Base-by-base conservation (phyloP, 2,888 invertebrate genomes). In the Anthophora plumipes region DNA sequence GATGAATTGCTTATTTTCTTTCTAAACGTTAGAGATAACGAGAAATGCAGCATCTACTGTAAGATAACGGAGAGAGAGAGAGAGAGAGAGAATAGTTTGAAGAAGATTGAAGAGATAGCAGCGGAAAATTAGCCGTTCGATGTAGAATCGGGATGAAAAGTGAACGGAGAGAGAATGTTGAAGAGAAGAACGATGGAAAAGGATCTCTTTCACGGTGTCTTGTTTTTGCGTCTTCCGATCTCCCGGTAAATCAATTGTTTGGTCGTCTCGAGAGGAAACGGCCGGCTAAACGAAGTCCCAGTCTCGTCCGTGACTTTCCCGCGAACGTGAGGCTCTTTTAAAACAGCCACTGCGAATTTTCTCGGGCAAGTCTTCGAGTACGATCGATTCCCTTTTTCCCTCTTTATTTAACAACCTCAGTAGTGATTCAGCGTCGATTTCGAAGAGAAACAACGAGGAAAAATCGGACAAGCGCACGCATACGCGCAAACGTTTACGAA, bases 231-330 rank as follows among this genome's bases (percentile, higher is more conserved):
- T 64, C 61, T 37, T 63, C 63, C 52, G 64, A 60, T 70, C 70
- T 71, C 25, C 37, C 17, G 70, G 57, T 64, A 66, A 77, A 77
- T 66, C 52, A 39, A 66, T 52, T 52, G 55, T 61, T 61, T 54
- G 52, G 39, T 14, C 54, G 74, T 67, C 67, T 54, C 37, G 61
- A 61, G 54, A 59, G 54, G 61, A 75, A 55, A 41, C 25, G 61
- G 6, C n/a, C 52, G 31, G 67, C 31, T 43, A 74, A 67, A 66
- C 74, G 60, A 67, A 60, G 52, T 60, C 41, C 37, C 11, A 59
- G 41, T 41, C 48, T 1, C n/a, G 31, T 55, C 59, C 59, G 41
- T 67, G 74, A 74, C 74, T 52, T 22, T 64, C 39, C 12, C 22
- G 39, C 57, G 55, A 54, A 60, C 60, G 74, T 37, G 67, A 74